A percentile compares a stretch with the other conserved stretches of the same genome.
Conservation (phyloP, 2,888 invertebrate genomes). For the Parthenolecanium corni region DNA sequence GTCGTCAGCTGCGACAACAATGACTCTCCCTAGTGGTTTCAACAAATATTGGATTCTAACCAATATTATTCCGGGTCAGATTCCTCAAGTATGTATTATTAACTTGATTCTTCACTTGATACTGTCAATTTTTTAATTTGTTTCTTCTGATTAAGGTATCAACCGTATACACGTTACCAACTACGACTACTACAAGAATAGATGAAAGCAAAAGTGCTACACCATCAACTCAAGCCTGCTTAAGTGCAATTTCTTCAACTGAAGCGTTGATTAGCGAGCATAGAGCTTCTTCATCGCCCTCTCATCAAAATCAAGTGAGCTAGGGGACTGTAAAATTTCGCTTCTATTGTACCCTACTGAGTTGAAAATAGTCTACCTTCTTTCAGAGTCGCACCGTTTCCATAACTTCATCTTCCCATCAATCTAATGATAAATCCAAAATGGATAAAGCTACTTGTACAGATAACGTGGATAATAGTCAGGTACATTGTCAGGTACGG, state of each 20-base stretch:
- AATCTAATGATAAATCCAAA: constrained; percentile 23
- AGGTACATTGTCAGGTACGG: constrained; percentile 39
- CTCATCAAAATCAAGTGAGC: constrained; percentile 20
- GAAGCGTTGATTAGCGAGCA: constrained; percentile 22
- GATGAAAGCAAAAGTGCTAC: constrained; percentile 16
- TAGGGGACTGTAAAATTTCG: too few species aligned
- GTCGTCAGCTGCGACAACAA: constrained; percentile 37
- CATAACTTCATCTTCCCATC: constrained; percentile 21
- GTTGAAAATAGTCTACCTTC: neutral
- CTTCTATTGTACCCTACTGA: too few species aligned
- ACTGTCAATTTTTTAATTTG: neutral
- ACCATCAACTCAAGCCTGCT: constrained; percentile 6
- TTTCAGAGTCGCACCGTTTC: constrained; percentile 13
- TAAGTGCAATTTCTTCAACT: constrained; percentile 12
- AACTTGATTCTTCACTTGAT: neutral
- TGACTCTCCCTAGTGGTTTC: constrained; percentile 56
- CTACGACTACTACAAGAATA: constrained; percentile 13
- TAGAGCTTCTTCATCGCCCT: constrained; percentile 2
- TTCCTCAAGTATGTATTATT: constrained; percentile 50
- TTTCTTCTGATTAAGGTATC: neutral
- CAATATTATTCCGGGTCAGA: constrained; percentile 63
- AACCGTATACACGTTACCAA: constrained; percentile 20
- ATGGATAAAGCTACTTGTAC: constrained; percentile 30
- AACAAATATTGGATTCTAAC: constrained; percentile 77
- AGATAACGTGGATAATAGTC: constrained; percentile 35